A percentile compares a stretch with the other conserved stretches of the same genome.
Evolutionary conservation across 2,113 vertebrate genomes (phyloP).

Genomic region (Sinocyclocheilus grahami): DNA sequence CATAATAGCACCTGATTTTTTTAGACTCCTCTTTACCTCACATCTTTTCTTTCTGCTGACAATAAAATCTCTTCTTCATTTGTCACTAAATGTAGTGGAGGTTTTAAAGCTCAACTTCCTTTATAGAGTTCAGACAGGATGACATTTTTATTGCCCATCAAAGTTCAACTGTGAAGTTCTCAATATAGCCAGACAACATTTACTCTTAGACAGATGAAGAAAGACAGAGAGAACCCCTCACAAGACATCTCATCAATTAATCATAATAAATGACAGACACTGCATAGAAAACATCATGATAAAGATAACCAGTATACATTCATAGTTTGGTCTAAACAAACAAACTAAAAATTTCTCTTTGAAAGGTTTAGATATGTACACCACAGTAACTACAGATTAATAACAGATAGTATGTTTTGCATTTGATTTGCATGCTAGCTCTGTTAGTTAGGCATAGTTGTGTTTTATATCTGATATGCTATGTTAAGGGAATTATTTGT

Average conservation of each 20-base stretch:
- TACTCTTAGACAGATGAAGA: background rate
- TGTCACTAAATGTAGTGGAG: background rate
- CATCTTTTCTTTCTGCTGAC: background rate
- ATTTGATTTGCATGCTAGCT: background rate
- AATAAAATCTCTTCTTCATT: background rate
- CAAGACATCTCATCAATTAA: background rate
- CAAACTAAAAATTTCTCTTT: background rate
- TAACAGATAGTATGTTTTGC: background rate
- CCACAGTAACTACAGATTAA: background rate
- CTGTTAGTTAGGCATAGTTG: background rate
- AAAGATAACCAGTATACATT: background rate
- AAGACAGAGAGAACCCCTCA: background rate
- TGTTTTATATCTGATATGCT: background rate
- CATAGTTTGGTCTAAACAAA: background rate
- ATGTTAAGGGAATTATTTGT: background rate
- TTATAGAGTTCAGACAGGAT: slow-evolving; percentile 22
- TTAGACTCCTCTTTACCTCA: background rate
- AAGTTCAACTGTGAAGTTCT: slow-evolving; percentile 17
- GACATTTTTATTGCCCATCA: slow-evolving; percentile 16
- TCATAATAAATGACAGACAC: background rate
- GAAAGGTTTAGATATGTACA: background rate
- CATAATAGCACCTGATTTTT: background rate
- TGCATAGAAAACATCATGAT: background rate
- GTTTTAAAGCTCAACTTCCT: background rate
- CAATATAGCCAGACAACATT: background rate